Base-by-base conservation (phyloP, 2,113 vertebrate species). In the Callaeas wilsoni region DNA sequence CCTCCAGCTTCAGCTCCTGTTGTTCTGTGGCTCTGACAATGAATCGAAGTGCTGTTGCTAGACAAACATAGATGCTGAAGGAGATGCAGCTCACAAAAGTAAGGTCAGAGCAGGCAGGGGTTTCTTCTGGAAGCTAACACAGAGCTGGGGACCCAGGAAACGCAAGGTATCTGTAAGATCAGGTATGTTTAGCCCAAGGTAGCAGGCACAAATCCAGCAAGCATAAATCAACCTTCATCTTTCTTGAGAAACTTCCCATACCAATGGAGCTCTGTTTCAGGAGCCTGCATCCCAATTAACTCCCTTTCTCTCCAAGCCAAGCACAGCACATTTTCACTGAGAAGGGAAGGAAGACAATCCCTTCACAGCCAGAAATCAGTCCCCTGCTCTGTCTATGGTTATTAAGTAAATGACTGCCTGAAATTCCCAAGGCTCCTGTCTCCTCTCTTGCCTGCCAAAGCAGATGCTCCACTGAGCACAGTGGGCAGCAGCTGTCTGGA, bases 401-500 rank as follows among this genome's bases (percentile, higher is more conserved):
- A 89, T 53, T 74, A 83, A 87, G 68, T 14, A 83, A 87, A 76
- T 20, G 57, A 86, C 63, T 82, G 60, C 39, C 62, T 83, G 76
- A 94, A 93, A 84, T 77, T 71, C 62, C 63, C 79, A 88, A 70
- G 33, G 80, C 42, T 52, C 44, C 22, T 7, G 3, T 62, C 75
- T 90, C 75, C 23, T 62, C 55, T 90, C 88, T 79, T 63, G 74
- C 76, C 87, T 91, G 88, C 68, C 85, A 95, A 76, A 87, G 87
- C 70, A 84, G 94, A 92, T 70, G 92, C 94, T 92, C n/a, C 33
- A 26, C 60, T 42, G 71, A 95, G 86, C 89, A 86, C 71, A 70
- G 86, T n/a, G 42, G 71, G 80, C 59, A 93, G 92, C 89, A 74
- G 90, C 93, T 80, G 62, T 81, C 76, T 63, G 88, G 68, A 83